These are phyloP conservation scores for Thermophis baileyi DNA, from an alignment of 2,113 vertebrate species.

Conservation along the genomic window DNA sequence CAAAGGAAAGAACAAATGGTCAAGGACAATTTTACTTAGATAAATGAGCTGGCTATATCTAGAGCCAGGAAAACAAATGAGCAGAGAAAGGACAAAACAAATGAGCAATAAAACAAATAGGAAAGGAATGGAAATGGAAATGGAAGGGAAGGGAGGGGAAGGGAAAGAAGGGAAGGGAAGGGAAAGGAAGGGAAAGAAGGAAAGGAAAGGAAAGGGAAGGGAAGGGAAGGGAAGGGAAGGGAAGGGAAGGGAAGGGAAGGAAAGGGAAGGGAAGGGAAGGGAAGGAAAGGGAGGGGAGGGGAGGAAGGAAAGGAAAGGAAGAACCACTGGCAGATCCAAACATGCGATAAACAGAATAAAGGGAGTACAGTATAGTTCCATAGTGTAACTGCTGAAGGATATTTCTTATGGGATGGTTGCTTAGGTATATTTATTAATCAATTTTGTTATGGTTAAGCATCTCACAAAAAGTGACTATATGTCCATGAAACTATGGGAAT, in stretches of 20 bases:
- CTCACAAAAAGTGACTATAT: neutral
- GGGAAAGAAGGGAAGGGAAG: no score
- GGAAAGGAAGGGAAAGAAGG: no score
- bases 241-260: no score
- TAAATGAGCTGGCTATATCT: conserved; percentile 57
- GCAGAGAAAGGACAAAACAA: conserved; percentile 55
- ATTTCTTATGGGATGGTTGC: conserved; percentile 10
- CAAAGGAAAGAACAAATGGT: conserved; percentile 2
- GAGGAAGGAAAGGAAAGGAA: neutral
- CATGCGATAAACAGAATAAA: conserved; percentile 30
- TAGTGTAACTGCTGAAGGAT: conserved; percentile 9
- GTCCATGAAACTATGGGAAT: neutral
- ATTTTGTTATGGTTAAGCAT: neutral
- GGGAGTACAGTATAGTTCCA: conserved; percentile 40
- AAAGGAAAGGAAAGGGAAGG: no score
- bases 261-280: no score
- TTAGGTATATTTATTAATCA: neutral
- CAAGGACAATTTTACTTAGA: conserved; percentile 62
- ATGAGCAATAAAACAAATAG: conserved; percentile 42
- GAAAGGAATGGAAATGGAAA: neutral
- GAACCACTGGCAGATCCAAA: conserved; percentile 36
- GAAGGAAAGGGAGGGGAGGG: accelerated
- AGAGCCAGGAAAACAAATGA: conserved; percentile 63
- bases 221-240: no score
- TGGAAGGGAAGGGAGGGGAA: neutral